Evolutionary conservation across 1,140 invertebrate species (phyloP), one percentile per base, ranked within the genome.

Genomic region (Drosophila biarmipes): DNA sequence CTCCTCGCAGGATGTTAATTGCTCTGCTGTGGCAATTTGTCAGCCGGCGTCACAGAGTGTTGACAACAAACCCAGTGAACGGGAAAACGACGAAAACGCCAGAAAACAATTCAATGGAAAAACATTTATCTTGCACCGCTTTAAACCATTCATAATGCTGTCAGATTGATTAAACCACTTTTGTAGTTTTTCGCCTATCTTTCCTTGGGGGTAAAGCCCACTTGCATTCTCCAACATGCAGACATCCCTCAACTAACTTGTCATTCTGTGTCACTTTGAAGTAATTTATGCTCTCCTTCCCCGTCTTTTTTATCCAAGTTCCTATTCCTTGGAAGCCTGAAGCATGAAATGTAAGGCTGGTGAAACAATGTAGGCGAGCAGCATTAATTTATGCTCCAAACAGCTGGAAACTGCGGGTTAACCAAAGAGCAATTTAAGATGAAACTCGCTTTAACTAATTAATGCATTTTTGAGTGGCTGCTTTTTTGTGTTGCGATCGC

Each of bases 1-100:
- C 10, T 74, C 19, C 58, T 55, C 45, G 53, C 59, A 82, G 59
- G 55, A 74, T 74, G 75, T 76, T 82, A 89, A 87, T 87, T 84
- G 75, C 75, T 82, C 67, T 68, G 76, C 38, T 58, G 58, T 73
- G 51, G 48, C 79, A 77, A 76, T 86, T 86, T 81, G 68, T 86
- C 78, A 73, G 51, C 3, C 40, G 43, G 34, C 15, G 31, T 15
- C 10, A 27, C 43, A 40, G 43, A 69, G 64, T 56, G 67, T 27
- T 38, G 63, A 37, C 46, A 68, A 38, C 64, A 37, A 43, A 14
- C 29, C 14, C 38, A 37, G 31, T 11, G 10, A 59, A 29, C 12
- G n/a, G 19, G 7, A 21, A 35, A 12, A 29, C n/a, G 19, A 15
- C 7, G 11, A 6, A 29, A 14, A 6, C 7, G 24, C 19, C 10